Percentiles rank a stretch among this genome's conserved stretches.
Evolutionary conservation across 2,888 invertebrate species (phyloP).

Genomic region (Alcis repandata): DNA sequence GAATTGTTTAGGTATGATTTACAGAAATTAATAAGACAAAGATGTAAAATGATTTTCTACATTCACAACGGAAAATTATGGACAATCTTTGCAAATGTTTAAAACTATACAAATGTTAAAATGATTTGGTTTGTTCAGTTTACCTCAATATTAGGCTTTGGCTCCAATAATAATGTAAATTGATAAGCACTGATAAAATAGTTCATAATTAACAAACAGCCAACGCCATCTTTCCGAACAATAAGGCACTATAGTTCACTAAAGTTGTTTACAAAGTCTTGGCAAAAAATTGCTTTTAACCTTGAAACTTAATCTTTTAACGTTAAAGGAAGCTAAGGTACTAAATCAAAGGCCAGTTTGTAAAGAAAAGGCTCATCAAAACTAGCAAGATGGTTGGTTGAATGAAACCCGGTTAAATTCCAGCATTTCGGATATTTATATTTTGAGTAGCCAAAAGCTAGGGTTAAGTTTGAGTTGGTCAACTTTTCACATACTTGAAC

Average conservation of each 20-base stretch:
- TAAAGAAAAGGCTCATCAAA: neutral
- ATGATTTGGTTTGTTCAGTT: neutral
- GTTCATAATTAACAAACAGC: constrained; percentile 49
- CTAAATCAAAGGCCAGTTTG: constrained; percentile 19
- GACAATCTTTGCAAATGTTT: neutral
- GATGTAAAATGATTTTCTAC: no score
- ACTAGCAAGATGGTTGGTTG: neutral
- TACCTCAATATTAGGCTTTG: constrained; percentile 2
- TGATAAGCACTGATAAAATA: constrained; percentile 23
- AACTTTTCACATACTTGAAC: no score
- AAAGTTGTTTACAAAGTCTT: constrained; percentile 42
- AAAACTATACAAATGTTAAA: neutral
- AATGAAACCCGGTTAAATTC: neutral
- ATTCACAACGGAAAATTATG: no score
- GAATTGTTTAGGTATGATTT: no score
- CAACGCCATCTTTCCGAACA: constrained; percentile 66
- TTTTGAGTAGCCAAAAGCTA: no score
- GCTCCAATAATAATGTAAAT: constrained; percentile 8
- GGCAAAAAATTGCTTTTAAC: constrained; percentile 47
- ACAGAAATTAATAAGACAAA: no score
- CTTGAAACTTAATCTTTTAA: constrained; percentile 52
- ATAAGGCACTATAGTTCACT: constrained; percentile 48
- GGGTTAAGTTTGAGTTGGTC: no score
- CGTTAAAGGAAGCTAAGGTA: constrained; percentile 34
- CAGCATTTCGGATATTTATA: neutral